Base-by-base conservation (phyloP, 2,797 vertebrate species). In the Clarias pachynema region DNA sequence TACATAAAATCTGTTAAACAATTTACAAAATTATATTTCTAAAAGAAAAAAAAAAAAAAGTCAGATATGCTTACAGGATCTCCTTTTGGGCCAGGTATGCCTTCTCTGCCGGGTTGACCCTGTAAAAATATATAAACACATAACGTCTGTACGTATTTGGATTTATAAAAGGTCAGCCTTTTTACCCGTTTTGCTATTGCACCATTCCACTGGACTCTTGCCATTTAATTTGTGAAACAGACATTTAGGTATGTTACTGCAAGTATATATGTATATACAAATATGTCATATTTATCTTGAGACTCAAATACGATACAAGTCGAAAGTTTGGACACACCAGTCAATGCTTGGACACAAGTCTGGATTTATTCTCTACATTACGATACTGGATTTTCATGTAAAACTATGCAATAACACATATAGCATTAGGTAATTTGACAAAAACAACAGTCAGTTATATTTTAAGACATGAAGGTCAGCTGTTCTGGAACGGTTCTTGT, bases 21-120 rank as follows among this genome's bases (percentile, higher is more conserved):
- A 69, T 34, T 16, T 69, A 37, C 40, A 40, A 56, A 82, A 22
- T 40, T 1, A n/a, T 72, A 24, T 70, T 37, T 68, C 1, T 18
- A 12, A 2, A 18, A 37, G 4, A 31, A 29, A 60, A 56, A 72
- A n/a, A 15, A 44, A 44, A 40, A 40, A 40, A 8, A 9, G 22
- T 12, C 3, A 24, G 14, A 24, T 49, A 22, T 40, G 8, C 20
- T 95, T 91, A 98, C 97, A 26, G 85, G 83, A 82, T 95, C 92
- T 92, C 97, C 97, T 95, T 96, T 97, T 22, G 93, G 91, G 40
- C 97, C 97, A 7, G 93, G 0, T 3, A 82, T 84, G 63, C 97
- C 97, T 1, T 88, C 94, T 82, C 83, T 81, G 86, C 97, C 97
- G 56, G 87, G 72, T 1, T 88, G 87, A 60, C 97, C 97, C 97